Evolutionary conservation across 2,797 vertebrate genomes (phyloP).

Genomic region (Orestias chungarensis): DNA sequence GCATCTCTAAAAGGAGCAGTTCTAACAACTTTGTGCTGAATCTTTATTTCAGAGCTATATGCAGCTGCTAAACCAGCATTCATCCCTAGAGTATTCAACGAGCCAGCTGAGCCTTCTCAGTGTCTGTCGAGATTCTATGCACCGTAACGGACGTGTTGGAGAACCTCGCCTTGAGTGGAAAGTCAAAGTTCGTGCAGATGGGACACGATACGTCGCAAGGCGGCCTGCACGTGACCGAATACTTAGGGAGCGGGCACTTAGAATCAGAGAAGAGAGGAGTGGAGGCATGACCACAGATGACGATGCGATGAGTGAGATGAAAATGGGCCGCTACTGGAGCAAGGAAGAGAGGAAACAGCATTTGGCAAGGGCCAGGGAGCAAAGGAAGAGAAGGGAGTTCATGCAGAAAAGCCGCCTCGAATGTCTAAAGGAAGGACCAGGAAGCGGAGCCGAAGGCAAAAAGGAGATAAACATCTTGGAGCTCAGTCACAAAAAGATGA

Average conservation of each 20-base stretch:
- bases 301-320: conserved; percentile 94
- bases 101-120: conserved; percentile 94
- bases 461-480: conserved; percentile 93
- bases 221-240: conserved; percentile 92
- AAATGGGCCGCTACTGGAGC: conserved; percentile 98
- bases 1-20: background rate
- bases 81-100: conserved; percentile 92
- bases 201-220: conserved; percentile 91
- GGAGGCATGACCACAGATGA: conserved; percentile 95
- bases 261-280: conserved; percentile 94
- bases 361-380: conserved; percentile 89
- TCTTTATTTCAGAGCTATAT: conserved; percentile 89
- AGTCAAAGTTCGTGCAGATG: conserved; percentile 93
- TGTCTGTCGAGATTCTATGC: conserved; percentile 84
- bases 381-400: conserved; percentile 90
- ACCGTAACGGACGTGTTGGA: conserved; percentile 66
- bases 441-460: conserved; percentile 83
- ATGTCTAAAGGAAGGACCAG: conserved; percentile 86
- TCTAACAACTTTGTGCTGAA: conserved; percentile 11
- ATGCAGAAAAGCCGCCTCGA: conserved; percentile 95
- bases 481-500: conserved; percentile 98
- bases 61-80: conserved; percentile 94
- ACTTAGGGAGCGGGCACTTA: conserved; percentile 91
- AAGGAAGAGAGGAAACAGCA: conserved; percentile 96
- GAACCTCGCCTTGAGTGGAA: conserved; percentile 95